A percentile compares a stretch with the other conserved stretches of the same genome.
Conservation (phyloP, 1,140 invertebrate species). For the Campoletis sonorensis region DNA sequence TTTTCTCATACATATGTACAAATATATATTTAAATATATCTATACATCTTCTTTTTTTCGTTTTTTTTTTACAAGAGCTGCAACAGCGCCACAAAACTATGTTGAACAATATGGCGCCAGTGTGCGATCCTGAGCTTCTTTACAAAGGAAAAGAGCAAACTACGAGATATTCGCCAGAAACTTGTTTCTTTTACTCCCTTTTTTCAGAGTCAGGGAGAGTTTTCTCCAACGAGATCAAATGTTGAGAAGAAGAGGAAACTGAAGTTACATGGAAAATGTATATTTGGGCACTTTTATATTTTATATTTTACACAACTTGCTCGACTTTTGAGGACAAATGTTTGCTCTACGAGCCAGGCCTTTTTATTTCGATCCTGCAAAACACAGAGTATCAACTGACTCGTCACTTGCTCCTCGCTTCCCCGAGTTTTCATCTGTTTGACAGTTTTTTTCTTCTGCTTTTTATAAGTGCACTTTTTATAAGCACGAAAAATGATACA, state of each 20-base stretch:
- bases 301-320: background rate
- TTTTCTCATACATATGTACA: background rate
- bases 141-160: conserved; percentile 23
- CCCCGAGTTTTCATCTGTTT: conserved; percentile 70
- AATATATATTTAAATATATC: too few species aligned
- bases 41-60: background rate
- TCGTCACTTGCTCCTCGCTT: conserved; percentile 48
- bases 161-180: conserved; percentile 4
- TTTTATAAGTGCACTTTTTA: conserved; percentile 61
- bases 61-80: conserved; percentile 21
- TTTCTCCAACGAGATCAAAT: background rate
- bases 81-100: conserved; percentile 33
- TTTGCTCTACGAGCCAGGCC: conserved; percentile 59
- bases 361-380: background rate
- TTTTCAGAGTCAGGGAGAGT: background rate
- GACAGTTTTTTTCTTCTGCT: conserved; percentile 45
- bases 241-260: background rate
- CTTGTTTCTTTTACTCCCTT: background rate
- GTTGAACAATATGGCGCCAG: conserved; percentile 61
- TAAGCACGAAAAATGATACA: conserved; percentile 21
- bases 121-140: background rate
- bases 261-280: background rate
- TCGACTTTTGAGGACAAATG: conserved; percentile 61
- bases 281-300: background rate
- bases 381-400: conserved; percentile 25